Percentiles rank a stretch among this genome's conserved stretches.
Conservation (phyloP, 2,113 vertebrate genomes). For the Plectropomus leopardus region DNA sequence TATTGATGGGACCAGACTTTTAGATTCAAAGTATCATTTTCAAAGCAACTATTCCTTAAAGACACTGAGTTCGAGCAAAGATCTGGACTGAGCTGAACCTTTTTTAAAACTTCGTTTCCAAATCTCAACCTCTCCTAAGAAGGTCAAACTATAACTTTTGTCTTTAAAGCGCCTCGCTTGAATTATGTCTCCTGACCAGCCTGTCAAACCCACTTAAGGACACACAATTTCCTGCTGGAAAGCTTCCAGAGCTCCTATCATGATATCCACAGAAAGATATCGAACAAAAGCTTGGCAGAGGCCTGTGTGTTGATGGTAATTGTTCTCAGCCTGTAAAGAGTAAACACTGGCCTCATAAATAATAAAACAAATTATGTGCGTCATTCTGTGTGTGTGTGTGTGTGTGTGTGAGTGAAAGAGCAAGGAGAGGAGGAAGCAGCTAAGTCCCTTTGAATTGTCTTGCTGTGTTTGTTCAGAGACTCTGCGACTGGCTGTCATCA, state of each 20-base stretch:
- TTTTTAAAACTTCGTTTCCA: background rate
- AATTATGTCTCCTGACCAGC: background rate
- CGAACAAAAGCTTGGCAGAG: background rate
- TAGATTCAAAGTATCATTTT: no score
- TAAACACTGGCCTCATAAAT: conserved; percentile 2
- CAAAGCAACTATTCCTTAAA: background rate
- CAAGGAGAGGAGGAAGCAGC: background rate
- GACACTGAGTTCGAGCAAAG: background rate
- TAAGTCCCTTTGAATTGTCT: background rate
- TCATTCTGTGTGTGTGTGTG: no score
- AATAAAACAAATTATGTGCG: background rate
- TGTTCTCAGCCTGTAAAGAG: background rate
- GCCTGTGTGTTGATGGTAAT: background rate
- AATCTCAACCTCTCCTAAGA: background rate
- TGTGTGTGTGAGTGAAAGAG: background rate
- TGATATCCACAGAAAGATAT: background rate
- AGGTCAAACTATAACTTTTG: background rate
- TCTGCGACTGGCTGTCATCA: conserved; percentile 91
- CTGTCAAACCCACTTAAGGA: background rate
- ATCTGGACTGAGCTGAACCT: background rate
- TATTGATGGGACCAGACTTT: no score
- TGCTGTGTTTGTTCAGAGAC: conserved; percentile 84
- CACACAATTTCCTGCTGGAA: background rate
- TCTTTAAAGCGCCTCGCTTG: background rate
- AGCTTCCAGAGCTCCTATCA: background rate